Conservation (phyloP, 2,888 invertebrate species). For the Dorcus hopei region DNA sequence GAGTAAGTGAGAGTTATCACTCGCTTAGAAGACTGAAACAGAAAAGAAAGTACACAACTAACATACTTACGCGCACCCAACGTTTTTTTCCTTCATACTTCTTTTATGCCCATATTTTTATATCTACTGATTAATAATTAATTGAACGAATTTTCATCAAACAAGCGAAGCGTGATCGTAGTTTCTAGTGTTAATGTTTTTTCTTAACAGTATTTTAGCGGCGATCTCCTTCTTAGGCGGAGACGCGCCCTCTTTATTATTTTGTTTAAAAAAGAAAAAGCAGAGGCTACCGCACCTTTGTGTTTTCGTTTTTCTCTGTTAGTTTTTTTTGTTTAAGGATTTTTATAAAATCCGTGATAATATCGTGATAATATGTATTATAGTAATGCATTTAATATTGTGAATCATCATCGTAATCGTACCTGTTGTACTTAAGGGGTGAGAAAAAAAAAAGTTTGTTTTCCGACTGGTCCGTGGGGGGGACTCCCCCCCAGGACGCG, state of each 20-base stretch:
- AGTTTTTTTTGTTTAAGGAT: conserved; percentile 22
- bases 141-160: conserved; percentile 15
- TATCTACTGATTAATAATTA: background rate
- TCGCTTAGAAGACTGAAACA: conserved; percentile 10
- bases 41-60: conserved; percentile 4
- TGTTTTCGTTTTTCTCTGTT: background rate
- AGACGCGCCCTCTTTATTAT: background rate
- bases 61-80: background rate
- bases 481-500: too few species aligned
- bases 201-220: conserved; percentile 10
- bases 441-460: background rate
- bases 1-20: conserved; percentile 16
- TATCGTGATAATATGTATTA: conserved; percentile 23
- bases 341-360: conserved; percentile 30
- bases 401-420: conserved; percentile 1
- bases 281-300: too few species aligned
- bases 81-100: too few species aligned
- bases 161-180: conserved; percentile 29
- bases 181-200: conserved; percentile 15
- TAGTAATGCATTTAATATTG: conserved; percentile 18
- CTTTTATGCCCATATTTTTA: too few species aligned
- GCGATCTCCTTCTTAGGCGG: background rate
- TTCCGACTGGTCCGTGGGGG: too few species aligned
- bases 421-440: background rate
- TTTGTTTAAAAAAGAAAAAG: background rate